A percentile compares a stretch with the other conserved stretches of the same genome.
These are phyloP conservation scores for Lasius platythorax DNA, from an alignment of 2,888 invertebrate genomes.

Conservation along the genomic window DNA sequence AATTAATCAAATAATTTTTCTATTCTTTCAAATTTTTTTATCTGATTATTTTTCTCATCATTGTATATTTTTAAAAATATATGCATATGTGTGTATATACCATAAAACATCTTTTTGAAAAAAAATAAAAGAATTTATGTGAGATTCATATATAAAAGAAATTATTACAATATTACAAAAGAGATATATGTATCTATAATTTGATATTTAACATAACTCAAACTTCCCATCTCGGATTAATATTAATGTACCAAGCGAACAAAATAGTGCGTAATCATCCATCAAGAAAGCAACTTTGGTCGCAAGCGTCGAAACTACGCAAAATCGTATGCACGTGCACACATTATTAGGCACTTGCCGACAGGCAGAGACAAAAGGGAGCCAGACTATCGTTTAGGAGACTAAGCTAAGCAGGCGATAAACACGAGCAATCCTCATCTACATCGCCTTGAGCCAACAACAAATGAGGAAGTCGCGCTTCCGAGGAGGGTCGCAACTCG, in stretches of 20 bases:
- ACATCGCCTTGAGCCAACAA: constrained; percentile 20
- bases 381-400: constrained; percentile 30
- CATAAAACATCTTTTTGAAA: background rate
- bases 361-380: constrained; percentile 38
- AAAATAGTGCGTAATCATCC: constrained; percentile 17
- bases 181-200: background rate
- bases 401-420: constrained; percentile 43
- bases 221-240: background rate
- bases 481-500: constrained; percentile 2
- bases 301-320: background rate
- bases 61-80: background rate
- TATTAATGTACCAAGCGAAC: background rate
- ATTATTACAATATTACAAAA: background rate
- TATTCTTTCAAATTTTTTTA: background rate
- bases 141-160: background rate
- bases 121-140: background rate
- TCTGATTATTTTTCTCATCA: background rate
- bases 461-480: constrained; percentile 32
- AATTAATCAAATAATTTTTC: background rate
- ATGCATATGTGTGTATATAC: background rate
- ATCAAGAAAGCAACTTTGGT: background rate
- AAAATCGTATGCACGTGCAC: constrained; percentile 11
- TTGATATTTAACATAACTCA: background rate
- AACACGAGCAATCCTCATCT: constrained; percentile 34
- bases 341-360: constrained; percentile 28